Percentiles rank a stretch among this genome's conserved stretches.
Conservation (phyloP, 2,113 vertebrate genomes). For the Ochotona curzoniae region DNA sequence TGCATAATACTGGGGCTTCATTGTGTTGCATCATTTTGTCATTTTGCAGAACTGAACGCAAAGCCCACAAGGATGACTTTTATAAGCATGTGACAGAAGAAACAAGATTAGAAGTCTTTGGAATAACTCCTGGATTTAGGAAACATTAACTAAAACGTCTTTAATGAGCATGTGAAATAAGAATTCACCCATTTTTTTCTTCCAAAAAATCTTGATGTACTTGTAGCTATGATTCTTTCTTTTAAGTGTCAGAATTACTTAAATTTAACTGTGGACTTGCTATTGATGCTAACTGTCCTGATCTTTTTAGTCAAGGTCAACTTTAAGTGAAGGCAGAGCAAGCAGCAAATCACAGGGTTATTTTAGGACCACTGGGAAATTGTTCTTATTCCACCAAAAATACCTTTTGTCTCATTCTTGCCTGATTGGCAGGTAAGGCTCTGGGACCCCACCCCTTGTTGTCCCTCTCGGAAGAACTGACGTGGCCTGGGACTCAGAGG, state of each 20-base stretch:
- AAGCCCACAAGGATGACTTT: background rate
- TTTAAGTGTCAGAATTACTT: background rate
- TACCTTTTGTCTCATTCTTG: background rate
- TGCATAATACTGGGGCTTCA: background rate
- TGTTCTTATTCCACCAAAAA: background rate
- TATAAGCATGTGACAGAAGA: background rate
- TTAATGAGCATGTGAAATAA: background rate
- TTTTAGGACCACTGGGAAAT: background rate
- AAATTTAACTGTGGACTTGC: background rate
- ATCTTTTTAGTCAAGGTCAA: background rate
- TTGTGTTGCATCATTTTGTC: background rate
- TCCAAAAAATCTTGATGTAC: background rate
- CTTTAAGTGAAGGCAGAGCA: background rate
- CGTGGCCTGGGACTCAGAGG: background rate
- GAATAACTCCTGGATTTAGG: background rate
- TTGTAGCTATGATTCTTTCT: background rate
- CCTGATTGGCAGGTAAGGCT: conserved; percentile 6
- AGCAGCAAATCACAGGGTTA: background rate
- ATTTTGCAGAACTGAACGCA: conserved; percentile 19
- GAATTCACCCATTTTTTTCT: background rate
- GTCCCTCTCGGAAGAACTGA: background rate
- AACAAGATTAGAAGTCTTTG: background rate
- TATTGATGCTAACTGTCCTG: background rate
- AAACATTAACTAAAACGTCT: background rate
- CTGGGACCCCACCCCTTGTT: background rate